A percentile compares a stretch with the other conserved stretches of the same genome.
These are phyloP conservation scores for Drosophila nigrodunni DNA, from an alignment of 1,140 invertebrate genomes.

Conservation along the genomic window DNA sequence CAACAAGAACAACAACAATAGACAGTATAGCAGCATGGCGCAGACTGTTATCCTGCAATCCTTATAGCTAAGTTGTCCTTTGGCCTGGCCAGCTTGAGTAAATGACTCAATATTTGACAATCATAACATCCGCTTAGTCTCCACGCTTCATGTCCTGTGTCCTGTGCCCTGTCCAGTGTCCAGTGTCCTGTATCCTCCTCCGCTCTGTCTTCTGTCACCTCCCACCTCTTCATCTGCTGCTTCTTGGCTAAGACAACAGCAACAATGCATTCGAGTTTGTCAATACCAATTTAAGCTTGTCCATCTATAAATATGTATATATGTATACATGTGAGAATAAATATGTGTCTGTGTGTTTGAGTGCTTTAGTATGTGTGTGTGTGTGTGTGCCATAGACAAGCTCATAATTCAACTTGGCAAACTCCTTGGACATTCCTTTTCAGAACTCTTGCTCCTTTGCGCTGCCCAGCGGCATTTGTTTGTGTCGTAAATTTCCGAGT, in stretches of 20 bases:
- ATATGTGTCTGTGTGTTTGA: background rate
- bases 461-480: slow-evolving; percentile 45
- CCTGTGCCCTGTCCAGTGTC: background rate
- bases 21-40: background rate
- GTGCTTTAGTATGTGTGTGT: slow-evolving; percentile 12
- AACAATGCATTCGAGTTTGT: slow-evolving; percentile 42
- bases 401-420: slow-evolving; percentile 63
- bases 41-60: slow-evolving; percentile 22
- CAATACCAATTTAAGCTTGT: slow-evolving; percentile 50
- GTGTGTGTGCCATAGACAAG: slow-evolving; percentile 49
- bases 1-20: slow-evolving; percentile 23
- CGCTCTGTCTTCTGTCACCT: too few relatives aligned
- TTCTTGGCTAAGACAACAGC: slow-evolving; percentile 36
- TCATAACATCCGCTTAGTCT: slow-evolving; percentile 68
- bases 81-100: slow-evolving; percentile 65
- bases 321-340: slow-evolving; percentile 4
- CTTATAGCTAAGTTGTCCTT: slow-evolving; percentile 27
- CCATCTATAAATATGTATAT: slow-evolving; percentile 46
- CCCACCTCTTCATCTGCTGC: background rate
- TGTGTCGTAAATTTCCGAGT: slow-evolving; percentile 57
- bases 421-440: slow-evolving; percentile 43
- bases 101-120: slow-evolving; percentile 82
- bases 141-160: slow-evolving; percentile 11
- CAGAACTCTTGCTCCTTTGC: background rate
- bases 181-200: background rate